These are phyloP conservation scores for Chrysolina oricalcia DNA, from an alignment of 2,888 invertebrate genomes.

Conservation along the genomic window DNA sequence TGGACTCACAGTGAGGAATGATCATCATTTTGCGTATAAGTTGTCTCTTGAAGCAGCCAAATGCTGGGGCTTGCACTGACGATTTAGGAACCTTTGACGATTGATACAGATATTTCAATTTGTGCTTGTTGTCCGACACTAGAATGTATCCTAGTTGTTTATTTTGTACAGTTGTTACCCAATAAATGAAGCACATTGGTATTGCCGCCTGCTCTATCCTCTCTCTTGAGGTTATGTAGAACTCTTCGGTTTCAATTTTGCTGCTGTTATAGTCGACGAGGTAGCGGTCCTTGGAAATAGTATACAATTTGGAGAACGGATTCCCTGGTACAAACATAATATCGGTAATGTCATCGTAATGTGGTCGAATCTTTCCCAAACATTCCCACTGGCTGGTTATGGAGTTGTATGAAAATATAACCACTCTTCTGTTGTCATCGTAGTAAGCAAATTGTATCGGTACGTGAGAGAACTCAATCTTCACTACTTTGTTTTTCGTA, in stretches of 20 bases:
- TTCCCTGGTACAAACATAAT: constrained; percentile 75
- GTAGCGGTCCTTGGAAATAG: constrained; percentile 76
- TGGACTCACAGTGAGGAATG: constrained; percentile 65
- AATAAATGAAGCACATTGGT: constrained; percentile 71
- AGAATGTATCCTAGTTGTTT: constrained; percentile 70
- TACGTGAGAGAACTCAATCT: constrained; percentile 74
- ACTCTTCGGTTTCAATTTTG: constrained; percentile 60
- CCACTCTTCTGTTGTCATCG: constrained; percentile 74
- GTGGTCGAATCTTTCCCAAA: constrained; percentile 77
- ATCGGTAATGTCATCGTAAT: constrained; percentile 75
- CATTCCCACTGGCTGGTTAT: constrained; percentile 72
- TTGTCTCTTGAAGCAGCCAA: constrained; percentile 72
- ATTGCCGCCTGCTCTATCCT: constrained; percentile 78
- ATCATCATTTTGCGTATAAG: constrained; percentile 74
- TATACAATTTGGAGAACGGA: constrained; percentile 71
- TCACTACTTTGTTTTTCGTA: constrained; percentile 71
- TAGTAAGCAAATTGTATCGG: constrained; percentile 75
- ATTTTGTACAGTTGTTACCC: constrained; percentile 45
- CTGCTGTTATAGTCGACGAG: constrained; percentile 57
- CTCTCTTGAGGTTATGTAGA: constrained; percentile 73
- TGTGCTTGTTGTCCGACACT: constrained; percentile 79
- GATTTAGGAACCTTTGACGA: constrained; percentile 78
- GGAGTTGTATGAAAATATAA: constrained; percentile 72
- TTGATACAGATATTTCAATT: constrained; percentile 80
- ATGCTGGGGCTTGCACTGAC: constrained; percentile 81